phyloP scores from a whole-genome alignment of 2,113 vertebrate genomes.

The Nettapus auritus region DNA sequence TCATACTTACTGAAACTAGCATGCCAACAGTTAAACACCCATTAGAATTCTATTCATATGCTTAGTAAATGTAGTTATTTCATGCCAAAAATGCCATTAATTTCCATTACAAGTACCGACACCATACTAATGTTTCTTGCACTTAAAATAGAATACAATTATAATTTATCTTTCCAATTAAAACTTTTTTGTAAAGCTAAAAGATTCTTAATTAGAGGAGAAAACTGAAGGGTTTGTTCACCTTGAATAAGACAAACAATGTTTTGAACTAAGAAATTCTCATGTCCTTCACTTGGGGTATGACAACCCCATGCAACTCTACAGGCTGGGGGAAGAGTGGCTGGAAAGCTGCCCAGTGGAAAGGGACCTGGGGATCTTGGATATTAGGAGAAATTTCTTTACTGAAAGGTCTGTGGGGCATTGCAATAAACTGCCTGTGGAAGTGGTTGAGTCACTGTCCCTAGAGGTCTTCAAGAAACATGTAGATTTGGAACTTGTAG shows the following conservation, averaged over 20 bases:
- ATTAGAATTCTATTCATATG: constrained; percentile 65
- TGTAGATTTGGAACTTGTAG: no score
- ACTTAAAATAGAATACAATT: constrained; percentile 40
- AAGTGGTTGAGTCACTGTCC: no score
- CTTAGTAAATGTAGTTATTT: constrained; percentile 82
- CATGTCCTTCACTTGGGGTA: no score
- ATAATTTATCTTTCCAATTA: constrained; percentile 41
- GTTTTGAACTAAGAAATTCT: background rate
- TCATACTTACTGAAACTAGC: constrained; percentile 75
- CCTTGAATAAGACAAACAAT: background rate
- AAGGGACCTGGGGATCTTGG: no score
- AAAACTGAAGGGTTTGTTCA: background rate
- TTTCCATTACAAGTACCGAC: constrained; percentile 81
- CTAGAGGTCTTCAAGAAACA: no score
- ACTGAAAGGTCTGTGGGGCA: no score
- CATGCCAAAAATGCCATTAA: constrained; percentile 82
- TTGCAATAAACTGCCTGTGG: no score
- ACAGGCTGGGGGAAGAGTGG: no score
- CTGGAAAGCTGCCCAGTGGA: no score
- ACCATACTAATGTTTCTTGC: constrained; percentile 9
- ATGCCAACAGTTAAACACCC: constrained; percentile 77
- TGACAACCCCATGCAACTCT: no score
- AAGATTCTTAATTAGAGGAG: background rate
- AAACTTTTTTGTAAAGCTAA: constrained; percentile 25
- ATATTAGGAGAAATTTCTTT: no score